phyloP scores from a whole-genome alignment of 2,797 vertebrate species.

The Erithacus rubecula region DNA sequence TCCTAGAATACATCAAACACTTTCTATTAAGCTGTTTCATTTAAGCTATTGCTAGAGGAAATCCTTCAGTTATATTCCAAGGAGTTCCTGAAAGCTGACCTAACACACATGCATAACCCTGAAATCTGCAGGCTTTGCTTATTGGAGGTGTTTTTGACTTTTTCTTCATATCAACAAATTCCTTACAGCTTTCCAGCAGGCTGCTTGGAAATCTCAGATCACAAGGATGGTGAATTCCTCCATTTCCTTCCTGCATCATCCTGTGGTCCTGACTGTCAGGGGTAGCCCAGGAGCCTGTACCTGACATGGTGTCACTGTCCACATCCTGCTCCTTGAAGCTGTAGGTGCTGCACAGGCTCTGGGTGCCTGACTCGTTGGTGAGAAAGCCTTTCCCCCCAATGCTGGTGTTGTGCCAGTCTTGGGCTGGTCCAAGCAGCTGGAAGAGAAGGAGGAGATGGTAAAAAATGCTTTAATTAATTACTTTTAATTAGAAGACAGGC shows the following conservation, averaged over 20 bases:
- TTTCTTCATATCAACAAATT: not conserved
- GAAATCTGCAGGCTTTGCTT: not conserved
- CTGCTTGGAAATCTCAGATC: not conserved
- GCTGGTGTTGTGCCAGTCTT: conserved; percentile 72
- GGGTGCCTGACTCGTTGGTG: conserved; percentile 79
- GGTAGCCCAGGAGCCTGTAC: not conserved
- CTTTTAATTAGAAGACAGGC: not conserved
- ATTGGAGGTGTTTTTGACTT: not conserved
- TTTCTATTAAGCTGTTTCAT: not conserved
- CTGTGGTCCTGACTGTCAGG: rapidly evolving
- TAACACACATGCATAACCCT: rapidly evolving
- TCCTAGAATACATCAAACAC: not conserved
- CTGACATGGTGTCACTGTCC: conserved; percentile 7
- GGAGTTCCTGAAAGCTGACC: not conserved
- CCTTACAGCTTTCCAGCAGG: not conserved
- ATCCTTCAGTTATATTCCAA: not conserved
- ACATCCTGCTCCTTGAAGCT: conserved; percentile 44
- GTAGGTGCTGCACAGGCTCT: conserved; percentile 38
- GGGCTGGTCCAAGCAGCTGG: conserved; percentile 74
- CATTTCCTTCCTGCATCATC: not conserved
- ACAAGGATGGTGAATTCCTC: not conserved
- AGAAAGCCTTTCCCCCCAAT: conserved; percentile 80
- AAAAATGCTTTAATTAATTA: no score
- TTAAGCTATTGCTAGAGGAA: not conserved
- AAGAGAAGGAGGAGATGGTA: not conserved